Evolutionary conservation across 2,113 vertebrate genomes (phyloP), one percentile per base, ranked within the genome.

Genomic region (Peromyscus polionotus): DNA sequence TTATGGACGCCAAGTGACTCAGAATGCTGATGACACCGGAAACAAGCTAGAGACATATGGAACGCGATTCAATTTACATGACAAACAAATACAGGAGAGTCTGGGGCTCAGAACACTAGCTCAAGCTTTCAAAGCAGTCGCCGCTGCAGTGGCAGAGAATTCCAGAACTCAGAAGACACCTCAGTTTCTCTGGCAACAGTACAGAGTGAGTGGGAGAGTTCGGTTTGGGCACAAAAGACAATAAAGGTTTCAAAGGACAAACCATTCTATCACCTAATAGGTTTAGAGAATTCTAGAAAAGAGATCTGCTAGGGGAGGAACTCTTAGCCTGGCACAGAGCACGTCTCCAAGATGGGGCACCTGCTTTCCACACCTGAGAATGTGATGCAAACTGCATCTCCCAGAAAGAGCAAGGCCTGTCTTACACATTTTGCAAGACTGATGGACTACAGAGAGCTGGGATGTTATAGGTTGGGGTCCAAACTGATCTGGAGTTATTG

Each of bases 31-130:
- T 68, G 92, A 63, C 9, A 76, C 86, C 5, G 19, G 48, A 45
- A 80, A 88, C 24, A 59, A 90, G 57, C 85, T 67, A 45, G 92
- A 94, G 94, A 70, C 87, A 95, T 26, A 84, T 33, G 48, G 87
- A 51, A 87, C 20, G 19, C 7, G 31, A 70, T 80, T 95, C 36
- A 28, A 67, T 39, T 68, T 63, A 57, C 39, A 80, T 0, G 31
- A 75, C 57, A 73, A n/a, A 94, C 65, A 91, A 68, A 88, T 17
- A 26, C 0, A 45, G 65, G 77, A 77, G 54, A 42, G 73, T 26
- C 51, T 36, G 0, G 14, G 12, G 42, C 54, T 33, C 28, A 76
- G 86, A 17, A 72, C 45, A 28, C n/a, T 63, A 39, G 19, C 67
- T 70, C 33, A 72, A 61, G 26, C 67, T 68, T 63, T 26, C 57